Conservation (phyloP, 2,113 vertebrate genomes). For the Pica pica region DNA sequence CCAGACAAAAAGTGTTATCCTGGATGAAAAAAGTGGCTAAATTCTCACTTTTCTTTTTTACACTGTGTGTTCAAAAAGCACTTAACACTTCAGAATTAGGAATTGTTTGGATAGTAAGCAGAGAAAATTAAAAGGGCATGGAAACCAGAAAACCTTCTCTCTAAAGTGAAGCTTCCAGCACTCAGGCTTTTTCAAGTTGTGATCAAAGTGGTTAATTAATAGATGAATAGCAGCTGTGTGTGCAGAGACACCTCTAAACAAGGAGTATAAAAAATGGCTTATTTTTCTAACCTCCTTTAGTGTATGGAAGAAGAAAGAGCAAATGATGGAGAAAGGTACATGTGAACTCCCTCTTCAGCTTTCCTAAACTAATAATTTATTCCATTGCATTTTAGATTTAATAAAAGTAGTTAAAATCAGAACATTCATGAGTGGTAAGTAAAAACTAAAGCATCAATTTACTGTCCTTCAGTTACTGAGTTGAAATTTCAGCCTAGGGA, state of each 20-base stretch:
- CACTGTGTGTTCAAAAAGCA: background rate
- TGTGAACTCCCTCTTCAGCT: background rate
- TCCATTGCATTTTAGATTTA: background rate
- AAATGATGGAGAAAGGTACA: background rate
- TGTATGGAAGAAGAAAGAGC: background rate
- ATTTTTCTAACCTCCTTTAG: background rate
- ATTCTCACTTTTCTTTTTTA: background rate
- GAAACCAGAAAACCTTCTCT: background rate
- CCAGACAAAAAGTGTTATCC: background rate
- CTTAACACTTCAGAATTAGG: background rate
- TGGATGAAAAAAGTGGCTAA: background rate
- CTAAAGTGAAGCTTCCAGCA: background rate
- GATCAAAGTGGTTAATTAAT: constrained; percentile 5
- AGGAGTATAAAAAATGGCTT: background rate
- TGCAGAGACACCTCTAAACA: background rate
- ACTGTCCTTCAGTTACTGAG: background rate
- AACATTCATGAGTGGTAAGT: background rate
- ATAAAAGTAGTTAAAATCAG: background rate
- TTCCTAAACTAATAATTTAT: background rate
- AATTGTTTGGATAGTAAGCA: background rate
- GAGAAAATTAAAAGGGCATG: background rate
- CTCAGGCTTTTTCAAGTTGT: background rate
- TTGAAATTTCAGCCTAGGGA: background rate
- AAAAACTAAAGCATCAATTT: background rate
- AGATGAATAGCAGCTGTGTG: background rate